Base-by-base conservation (phyloP, 2,797 vertebrate species). In the Mormyrus hasselquistii region DNA sequence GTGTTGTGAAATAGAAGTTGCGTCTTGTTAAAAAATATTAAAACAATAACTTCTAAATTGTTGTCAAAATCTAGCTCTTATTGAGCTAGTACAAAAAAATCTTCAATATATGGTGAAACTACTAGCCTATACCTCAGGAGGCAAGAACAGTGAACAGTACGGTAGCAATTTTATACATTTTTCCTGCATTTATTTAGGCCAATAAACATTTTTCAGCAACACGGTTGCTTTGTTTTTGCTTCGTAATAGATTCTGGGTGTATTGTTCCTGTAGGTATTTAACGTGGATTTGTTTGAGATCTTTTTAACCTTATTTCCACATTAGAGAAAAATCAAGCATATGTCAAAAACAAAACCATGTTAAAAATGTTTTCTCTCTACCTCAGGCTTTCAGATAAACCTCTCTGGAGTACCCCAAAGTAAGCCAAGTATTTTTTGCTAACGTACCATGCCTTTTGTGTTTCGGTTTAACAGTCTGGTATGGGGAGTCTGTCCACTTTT, bases 351-450 rank as follows among this genome's bases (percentile, higher is more conserved):
- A 88, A 91, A 53, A 87, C 90, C 65, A 76, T 91, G 52, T 90
- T 90, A 94, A 95, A 95, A 96, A 94, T 94, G 94, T 95, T 91
- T 93, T 96, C 91, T 96, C 92, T 96, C 95, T 93, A 94, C 96
- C 96, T 96, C 95, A 97, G 96, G 95, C 93, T 97, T 97, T 97
- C 96, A 97, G 96, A 97, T 97, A 96, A 97, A 96, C 95, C 96
- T 97, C 94, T 97, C 95, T 96, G 96, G 96, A 96, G 96, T 96
- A 92, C 93, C 96, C 93, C 96, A 96, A 96, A 97, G 95, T 96
- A 97, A 97, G 96, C 95, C 94, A 92, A 92, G 87, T 91, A 92
- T 96, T 95, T 96, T 95, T 93, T 95, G 91, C 90, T 95, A 92
- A 92, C 94, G 94, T 93, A 94, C 92, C 94, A 92, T 92, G 91